phyloP scores from a whole-genome alignment of 2,888 invertebrate genomes.

The Chrysolina haemoptera region DNA sequence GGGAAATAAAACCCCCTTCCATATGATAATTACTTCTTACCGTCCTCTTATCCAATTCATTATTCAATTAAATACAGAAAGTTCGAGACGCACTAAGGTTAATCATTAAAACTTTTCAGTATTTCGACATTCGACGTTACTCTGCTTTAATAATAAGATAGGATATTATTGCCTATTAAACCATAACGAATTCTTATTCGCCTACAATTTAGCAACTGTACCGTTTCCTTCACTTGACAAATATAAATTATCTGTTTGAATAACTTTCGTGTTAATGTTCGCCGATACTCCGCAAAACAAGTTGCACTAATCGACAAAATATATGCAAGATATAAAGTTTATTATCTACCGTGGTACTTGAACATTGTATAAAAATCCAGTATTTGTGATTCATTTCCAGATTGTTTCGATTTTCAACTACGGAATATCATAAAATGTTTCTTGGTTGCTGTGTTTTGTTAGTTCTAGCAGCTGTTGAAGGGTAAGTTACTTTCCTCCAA shows the following conservation, averaged over 20 bases:
- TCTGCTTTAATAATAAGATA: slow-evolving; percentile 33
- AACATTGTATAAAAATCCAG: neutral
- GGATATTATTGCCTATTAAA: slow-evolving; percentile 49
- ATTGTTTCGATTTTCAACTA: neutral
- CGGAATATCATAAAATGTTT: neutral
- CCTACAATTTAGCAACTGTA: slow-evolving; percentile 47
- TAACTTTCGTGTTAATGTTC: slow-evolving; percentile 24
- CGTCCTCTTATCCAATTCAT: neutral
- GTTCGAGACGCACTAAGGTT: neutral
- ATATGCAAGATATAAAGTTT: neutral
- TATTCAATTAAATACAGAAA: slow-evolving; percentile 13
- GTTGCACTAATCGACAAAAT: slow-evolving; percentile 1
- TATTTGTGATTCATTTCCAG: neutral
- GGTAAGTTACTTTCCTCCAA: neutral
- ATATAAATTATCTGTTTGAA: slow-evolving; percentile 35
- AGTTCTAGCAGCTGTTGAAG: neutral
- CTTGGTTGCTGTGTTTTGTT: neutral
- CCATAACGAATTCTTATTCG: slow-evolving; percentile 49
- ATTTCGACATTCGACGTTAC: slow-evolving; percentile 23
- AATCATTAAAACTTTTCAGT: slow-evolving; percentile 30
- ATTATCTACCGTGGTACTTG: neutral
- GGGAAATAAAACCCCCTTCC: too few species aligned
- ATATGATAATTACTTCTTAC: too few species aligned
- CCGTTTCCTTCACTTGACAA: slow-evolving; percentile 47
- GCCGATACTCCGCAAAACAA: neutral